These are phyloP conservation scores for Schizaphis graminum DNA, from an alignment of 2,888 invertebrate genomes.

Conservation along the genomic window DNA sequence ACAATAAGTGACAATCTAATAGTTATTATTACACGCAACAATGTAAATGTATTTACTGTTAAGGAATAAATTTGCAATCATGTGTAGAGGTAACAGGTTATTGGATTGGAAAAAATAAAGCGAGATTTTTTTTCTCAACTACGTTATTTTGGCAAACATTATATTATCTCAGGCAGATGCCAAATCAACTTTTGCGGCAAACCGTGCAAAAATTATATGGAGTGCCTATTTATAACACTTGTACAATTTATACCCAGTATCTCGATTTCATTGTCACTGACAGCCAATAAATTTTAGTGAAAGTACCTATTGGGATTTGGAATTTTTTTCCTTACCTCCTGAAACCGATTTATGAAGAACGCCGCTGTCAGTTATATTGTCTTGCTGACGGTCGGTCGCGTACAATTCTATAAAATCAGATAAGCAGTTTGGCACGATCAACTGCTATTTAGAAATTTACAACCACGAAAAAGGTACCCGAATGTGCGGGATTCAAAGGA, in stretches of 20 bases:
- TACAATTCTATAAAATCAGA: constrained; percentile 7
- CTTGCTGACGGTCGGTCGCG: not conserved
- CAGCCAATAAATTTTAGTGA: constrained; percentile 12
- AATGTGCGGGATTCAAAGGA: not conserved
- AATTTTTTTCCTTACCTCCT: not conserved
- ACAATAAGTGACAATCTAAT: not conserved
- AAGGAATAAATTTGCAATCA: not conserved
- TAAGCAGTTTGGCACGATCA: not conserved
- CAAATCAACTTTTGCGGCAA: constrained; percentile 5
- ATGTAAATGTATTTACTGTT: not conserved
- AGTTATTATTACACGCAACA: not conserved
- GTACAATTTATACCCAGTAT: not conserved
- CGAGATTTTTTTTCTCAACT: not conserved
- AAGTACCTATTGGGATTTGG: not conserved
- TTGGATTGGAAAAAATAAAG: not conserved
- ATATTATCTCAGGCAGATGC: not conserved
- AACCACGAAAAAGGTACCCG: not conserved
- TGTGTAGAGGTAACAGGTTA: not conserved
- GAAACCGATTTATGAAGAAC: not conserved
- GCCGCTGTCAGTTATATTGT: not conserved
- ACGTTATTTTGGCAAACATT: constrained; percentile 34
- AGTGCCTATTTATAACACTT: constrained; percentile 37
- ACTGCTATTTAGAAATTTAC: constrained; percentile 27
- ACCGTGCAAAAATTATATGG: constrained; percentile 34
- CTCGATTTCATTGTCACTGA: constrained; percentile 10